Base-by-base conservation (phyloP, 2,797 vertebrate species). In the Sebastes taczanowskii region DNA sequence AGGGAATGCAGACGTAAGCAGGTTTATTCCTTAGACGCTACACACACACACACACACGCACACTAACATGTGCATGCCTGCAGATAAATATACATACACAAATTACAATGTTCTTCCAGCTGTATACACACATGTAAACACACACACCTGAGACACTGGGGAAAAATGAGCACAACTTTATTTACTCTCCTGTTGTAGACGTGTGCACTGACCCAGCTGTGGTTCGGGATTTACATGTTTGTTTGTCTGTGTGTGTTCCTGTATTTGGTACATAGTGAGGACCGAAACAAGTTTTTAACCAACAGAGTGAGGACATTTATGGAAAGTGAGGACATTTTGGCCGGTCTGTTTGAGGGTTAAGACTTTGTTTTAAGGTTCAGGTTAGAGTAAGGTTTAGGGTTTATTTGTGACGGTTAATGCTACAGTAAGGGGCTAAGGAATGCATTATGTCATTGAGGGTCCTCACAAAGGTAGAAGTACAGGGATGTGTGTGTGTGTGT, bases 1-100 rank as follows among this genome's bases (percentile, higher is more conserved):
- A 72, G 72, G 72, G 27, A 77, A 38, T 56, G 78, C 87, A 67
- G 74, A 88, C 7, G 6, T 80, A 55, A 75, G 87, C 86, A 86
- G 71, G 68, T 87, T 77, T 59, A 11, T 66, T 75, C 58, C 82
- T 80, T 55, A 58, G 55, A 72, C 5, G 35, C 20, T 52, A 42
- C 49, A 52, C 18, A 10, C 27, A 27, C 18, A 10, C 27, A 27
- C 29, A 74, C 7, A 62, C 18, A 79, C n/a, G 5, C 59, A 61
- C 22, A 59, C 46, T 68, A 56, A 63, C 34, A 62, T 29, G 58
- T 7, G 18, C 18, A 71, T 9, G 52, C 46, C 75, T 14, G 11
- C n/a, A 64, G n/a, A 64, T 16, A 42, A 16, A 23, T 23, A 38
- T 13, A 60, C 27, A 32, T 16, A 38, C 3, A 42, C 62, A 42